phyloP scores from a whole-genome alignment of 1,140 invertebrate species.

The Drosophila lini region DNA sequence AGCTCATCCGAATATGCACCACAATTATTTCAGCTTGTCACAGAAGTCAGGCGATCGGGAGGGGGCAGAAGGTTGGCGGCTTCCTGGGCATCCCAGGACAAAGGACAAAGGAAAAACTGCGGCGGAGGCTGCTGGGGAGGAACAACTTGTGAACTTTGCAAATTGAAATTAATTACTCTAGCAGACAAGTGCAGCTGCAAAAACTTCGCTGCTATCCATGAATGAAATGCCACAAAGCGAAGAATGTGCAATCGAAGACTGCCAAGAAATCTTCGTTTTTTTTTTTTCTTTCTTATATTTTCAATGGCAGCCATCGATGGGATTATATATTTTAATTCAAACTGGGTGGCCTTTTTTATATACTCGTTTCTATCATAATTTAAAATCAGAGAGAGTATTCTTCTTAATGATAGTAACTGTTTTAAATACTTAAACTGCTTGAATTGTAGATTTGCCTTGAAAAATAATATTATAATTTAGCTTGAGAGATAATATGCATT shows the following conservation, averaged over 20 bases:
- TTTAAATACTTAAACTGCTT: background rate
- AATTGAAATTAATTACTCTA: constrained; percentile 80
- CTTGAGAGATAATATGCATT: no score
- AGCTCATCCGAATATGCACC: constrained; percentile 76
- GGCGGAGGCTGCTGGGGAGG: constrained; percentile 9
- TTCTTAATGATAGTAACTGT: background rate
- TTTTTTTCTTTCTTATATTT: background rate
- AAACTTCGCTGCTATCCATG: constrained; percentile 12
- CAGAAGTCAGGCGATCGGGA: constrained; percentile 18
- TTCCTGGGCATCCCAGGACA: background rate
- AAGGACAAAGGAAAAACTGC: constrained; percentile 16
- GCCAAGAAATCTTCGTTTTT: background rate
- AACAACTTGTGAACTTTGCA: constrained; percentile 76
- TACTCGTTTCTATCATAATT: background rate
- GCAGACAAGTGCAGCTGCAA: constrained; percentile 27
- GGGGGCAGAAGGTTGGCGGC: background rate
- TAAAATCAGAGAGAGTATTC: background rate
- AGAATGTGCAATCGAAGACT: constrained; percentile 9
- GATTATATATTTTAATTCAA: constrained; percentile 1
- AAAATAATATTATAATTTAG: background rate
- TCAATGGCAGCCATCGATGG: background rate
- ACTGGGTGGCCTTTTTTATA: background rate
- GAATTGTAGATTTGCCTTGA: background rate
- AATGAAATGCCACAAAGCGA: constrained; percentile 24
- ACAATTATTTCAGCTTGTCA: constrained; percentile 79